Evolutionary conservation across 2,888 invertebrate species (phyloP).

Genomic region (Dasypogon diadema): DNA sequence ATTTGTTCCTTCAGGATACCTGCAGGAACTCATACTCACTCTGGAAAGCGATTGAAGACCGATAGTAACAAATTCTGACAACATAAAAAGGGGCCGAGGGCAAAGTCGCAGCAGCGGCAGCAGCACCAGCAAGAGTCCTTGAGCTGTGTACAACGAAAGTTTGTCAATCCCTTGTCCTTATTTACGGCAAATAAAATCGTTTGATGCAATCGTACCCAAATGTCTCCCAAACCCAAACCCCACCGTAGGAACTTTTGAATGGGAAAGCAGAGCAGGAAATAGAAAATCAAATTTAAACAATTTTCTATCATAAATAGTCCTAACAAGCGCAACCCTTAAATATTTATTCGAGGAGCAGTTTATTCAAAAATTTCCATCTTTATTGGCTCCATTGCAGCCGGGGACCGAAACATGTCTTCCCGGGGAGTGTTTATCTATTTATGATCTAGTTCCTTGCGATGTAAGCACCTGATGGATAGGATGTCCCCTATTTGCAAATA

Average conservation of each 20-base stretch:
- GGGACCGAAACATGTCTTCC: not conserved
- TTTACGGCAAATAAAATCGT: constrained; percentile 3
- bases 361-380: constrained; percentile 48
- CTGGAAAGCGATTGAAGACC: not conserved
- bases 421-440: constrained; percentile 42
- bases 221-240: too few relatives aligned
- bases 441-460: constrained; percentile 13
- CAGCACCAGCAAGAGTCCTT: not conserved
- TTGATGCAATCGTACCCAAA: not conserved
- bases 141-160: constrained; percentile 1
- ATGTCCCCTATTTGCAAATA: constrained; percentile 34
- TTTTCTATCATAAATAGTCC: constrained; percentile 10
- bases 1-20: not conserved
- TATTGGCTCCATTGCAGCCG: constrained; percentile 6
- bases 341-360: constrained; percentile 3
- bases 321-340: constrained; percentile 10
- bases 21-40: constrained; percentile 7
- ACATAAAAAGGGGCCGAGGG: not conserved
- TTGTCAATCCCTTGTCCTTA: not conserved
- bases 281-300: constrained; percentile 22
- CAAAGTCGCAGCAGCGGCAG: not conserved
- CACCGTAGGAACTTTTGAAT: too few relatives aligned
- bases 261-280: not conserved
- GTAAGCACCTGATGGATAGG: constrained; percentile 44
- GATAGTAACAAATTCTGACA: not conserved